Evolutionary conservation across 2,797 vertebrate species (phyloP).

Genomic region (Tauraco hartlaubi): DNA sequence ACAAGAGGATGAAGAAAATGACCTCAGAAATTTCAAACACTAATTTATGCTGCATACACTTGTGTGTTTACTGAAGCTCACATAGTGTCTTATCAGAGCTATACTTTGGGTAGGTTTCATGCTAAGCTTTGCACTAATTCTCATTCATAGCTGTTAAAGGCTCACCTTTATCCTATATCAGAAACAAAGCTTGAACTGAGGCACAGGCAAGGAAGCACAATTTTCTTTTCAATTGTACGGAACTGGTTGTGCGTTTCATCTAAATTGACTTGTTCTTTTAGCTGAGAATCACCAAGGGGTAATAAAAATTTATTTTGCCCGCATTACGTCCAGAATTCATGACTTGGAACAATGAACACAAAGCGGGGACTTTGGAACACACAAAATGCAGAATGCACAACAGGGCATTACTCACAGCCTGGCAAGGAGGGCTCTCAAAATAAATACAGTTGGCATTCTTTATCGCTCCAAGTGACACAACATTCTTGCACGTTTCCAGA

Average conservation of each 20-base stretch:
- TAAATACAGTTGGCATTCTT: conserved; percentile 70
- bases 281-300: not conserved
- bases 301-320: conserved; percentile 45
- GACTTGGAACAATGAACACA: conserved; percentile 59
- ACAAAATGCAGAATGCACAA: conserved; percentile 45
- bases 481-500: not conserved
- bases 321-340: conserved; percentile 34
- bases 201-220: not conserved
- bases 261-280: conserved; percentile 57
- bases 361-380: conserved; percentile 58
- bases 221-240: not conserved
- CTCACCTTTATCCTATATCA: not conserved
- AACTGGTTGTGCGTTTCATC: not conserved
- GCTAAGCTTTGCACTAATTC: not conserved
- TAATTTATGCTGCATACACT: not conserved
- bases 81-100: not conserved
- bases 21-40: not conserved
- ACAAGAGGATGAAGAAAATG: not conserved
- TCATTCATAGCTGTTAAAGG: not conserved
- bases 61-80: not conserved
- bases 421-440: conserved; percentile 23
- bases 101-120: not conserved
- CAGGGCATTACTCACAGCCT: conserved; percentile 13
- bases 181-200: not conserved
- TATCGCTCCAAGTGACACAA: conserved; percentile 54